Evolutionary conservation across 2,888 invertebrate species (phyloP).

Genomic region (Torymus auratus): DNA sequence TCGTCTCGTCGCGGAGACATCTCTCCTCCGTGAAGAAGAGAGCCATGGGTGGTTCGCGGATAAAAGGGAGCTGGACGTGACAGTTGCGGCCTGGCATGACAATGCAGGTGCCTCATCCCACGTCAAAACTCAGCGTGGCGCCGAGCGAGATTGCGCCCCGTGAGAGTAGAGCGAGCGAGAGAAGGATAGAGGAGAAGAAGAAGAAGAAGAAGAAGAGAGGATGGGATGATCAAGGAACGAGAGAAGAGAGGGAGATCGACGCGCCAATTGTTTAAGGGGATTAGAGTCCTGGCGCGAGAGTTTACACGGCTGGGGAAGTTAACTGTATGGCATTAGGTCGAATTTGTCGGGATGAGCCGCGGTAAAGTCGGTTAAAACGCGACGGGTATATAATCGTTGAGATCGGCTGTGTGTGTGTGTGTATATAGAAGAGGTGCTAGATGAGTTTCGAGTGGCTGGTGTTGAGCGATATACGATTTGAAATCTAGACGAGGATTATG

Average conservation of each 20-base stretch:
- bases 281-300: slow-evolving; percentile 63
- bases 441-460: not conserved
- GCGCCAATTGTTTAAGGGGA: slow-evolving; percentile 73
- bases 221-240: not conserved
- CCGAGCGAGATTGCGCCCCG: slow-evolving; percentile 64
- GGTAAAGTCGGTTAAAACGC: slow-evolving; percentile 65
- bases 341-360: slow-evolving; percentile 65
- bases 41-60: slow-evolving; percentile 64
- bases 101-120: slow-evolving; percentile 77
- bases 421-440: not conserved
- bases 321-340: slow-evolving; percentile 63
- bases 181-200: slow-evolving; percentile 27
- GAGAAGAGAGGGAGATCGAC: not conserved
- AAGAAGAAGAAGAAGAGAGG: not conserved
- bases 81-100: slow-evolving; percentile 72
- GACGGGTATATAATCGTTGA: not conserved
- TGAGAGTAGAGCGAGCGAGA: slow-evolving; percentile 45
- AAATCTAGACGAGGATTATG: slow-evolving; percentile 27
- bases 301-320: slow-evolving; percentile 67
- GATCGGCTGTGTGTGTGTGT: too few species aligned
- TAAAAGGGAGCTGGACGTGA: slow-evolving; percentile 65
- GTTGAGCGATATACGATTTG: not conserved
- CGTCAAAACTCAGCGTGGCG: slow-evolving; percentile 76
- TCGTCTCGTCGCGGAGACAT: not conserved
- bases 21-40: slow-evolving; percentile 40